A percentile compares a stretch with the other conserved stretches of the same genome.
phyloP scores from a whole-genome alignment of 2,797 vertebrate species.

The Syngnathus acus region DNA sequence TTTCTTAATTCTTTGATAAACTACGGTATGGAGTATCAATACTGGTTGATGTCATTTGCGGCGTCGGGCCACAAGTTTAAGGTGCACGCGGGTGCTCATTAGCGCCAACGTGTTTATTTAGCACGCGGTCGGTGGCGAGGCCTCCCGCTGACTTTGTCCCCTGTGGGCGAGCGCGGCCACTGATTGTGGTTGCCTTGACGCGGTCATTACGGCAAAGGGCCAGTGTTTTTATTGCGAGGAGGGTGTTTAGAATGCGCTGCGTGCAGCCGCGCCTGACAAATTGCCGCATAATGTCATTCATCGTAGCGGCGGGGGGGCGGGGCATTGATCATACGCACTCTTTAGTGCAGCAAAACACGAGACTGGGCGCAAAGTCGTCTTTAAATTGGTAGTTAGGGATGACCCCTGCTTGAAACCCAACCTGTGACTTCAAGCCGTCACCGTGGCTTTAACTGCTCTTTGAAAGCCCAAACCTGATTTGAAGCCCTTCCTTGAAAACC shows the following conservation, averaged over 20 bases:
- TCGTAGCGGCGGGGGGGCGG: not conserved
- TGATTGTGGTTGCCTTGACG: not conserved
- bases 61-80: not conserved
- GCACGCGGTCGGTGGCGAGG: conserved; percentile 57
- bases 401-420: too few relatives aligned
- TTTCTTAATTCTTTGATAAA: too few relatives aligned
- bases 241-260: not conserved
- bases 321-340: not conserved
- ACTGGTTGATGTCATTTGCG: not conserved
- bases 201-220: not conserved
- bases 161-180: not conserved
- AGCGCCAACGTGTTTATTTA: conserved; percentile 64
- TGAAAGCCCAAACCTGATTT: too few relatives aligned
- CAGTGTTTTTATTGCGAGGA: not conserved
- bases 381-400: too few relatives aligned
- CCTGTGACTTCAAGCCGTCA: too few relatives aligned
- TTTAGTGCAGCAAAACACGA: not conserved
- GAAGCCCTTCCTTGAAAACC: too few relatives aligned
- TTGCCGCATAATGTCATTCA: not conserved
- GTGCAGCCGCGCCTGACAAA: not conserved
- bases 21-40: too few relatives aligned
- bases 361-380: too few relatives aligned
- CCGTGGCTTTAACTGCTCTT: too few relatives aligned
- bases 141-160: conserved; percentile 51
- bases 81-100: conserved; percentile 63